Evolutionary conservation across 2,113 vertebrate species (phyloP), one percentile per base, ranked within the genome.

Genomic region (Rhabdomys dilectus): DNA sequence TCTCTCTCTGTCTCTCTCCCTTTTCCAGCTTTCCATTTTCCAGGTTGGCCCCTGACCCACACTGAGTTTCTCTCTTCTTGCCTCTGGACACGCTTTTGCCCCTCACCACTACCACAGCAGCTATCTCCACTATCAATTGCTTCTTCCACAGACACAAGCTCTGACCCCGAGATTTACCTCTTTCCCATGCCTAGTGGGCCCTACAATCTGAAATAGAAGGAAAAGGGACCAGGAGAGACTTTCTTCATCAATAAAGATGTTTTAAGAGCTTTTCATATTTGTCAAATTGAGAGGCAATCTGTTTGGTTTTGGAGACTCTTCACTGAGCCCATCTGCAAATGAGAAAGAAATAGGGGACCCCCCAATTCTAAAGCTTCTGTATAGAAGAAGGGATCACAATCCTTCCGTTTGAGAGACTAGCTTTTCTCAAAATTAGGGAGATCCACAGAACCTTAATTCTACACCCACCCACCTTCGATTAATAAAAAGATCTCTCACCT

Each of bases 401-500:
- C 12, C 85, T 89, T 58, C 64, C 56, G 39, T 91, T 76, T 8
- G 80, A 88, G 76, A 80, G 88, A 4, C 78, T 62, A 22, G 88
- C 39, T 36, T 39, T 39, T 92, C 81, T 82, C 19, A 45, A 51
- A 72, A 88, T 15, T 5, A 5, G 68, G 92, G 53, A 78, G 58
- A 85, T 72, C 70, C 82, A 68, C 70, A 60, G 93, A 93, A 39
- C 94, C 95, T 88, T 51, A 77, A n/a, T 95, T 84, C 84, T 34
- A 51, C 68, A 73, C 31, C 97, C 97, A 93, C 97, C 97, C 97
- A 96, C 97, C 96, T 96, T 96, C 95, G 62, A 95, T 85, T 60
- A 97, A 94, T 80, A 85, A 86, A 92, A 91, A 94, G 95, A 88
- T 89, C 93, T 31, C 97, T 98, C 97, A 98, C 97, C 97, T 98